These are phyloP conservation scores for Priocnemis perturbator DNA, from an alignment of 2,888 invertebrate genomes.

Conservation along the genomic window DNA sequence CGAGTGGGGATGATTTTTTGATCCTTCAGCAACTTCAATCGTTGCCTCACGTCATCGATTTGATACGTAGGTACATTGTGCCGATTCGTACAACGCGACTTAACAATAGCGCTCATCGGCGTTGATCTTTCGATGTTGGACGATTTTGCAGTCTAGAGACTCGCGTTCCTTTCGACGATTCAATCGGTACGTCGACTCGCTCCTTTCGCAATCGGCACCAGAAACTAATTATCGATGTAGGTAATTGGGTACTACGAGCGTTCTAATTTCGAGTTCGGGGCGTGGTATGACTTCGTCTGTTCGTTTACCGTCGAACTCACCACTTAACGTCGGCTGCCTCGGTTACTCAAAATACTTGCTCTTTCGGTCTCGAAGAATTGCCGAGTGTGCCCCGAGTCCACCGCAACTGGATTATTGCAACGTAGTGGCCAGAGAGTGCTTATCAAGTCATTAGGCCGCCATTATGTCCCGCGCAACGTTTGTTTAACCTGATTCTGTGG, in stretches of 20 bases:
- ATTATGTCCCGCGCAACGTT: constrained; percentile 52
- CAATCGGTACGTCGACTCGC: background rate
- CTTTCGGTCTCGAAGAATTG: constrained; percentile 29
- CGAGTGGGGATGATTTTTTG: too few relatives aligned
- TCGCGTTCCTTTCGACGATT: background rate
- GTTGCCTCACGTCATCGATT: too few relatives aligned
- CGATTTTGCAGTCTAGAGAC: background rate
- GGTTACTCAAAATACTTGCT: constrained; percentile 28
- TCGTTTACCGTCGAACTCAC: constrained; percentile 21
- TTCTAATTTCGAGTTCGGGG: constrained; percentile 42
- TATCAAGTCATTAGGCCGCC: constrained; percentile 62
- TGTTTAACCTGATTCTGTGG: constrained; percentile 52
- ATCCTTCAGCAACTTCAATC: too few relatives aligned
- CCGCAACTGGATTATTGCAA: constrained; percentile 35
- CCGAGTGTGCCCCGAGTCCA: constrained; percentile 4
- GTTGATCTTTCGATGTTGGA: background rate
- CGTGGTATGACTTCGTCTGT: constrained; percentile 34
- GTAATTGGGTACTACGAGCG: constrained; percentile 37
- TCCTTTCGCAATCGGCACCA: constrained; percentile 44
- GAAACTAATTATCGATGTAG: constrained; percentile 47
- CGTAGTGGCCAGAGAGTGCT: constrained; percentile 46
- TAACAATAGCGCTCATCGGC: too few relatives aligned
- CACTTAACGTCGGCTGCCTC: constrained; percentile 30
- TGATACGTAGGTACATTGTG: too few relatives aligned
- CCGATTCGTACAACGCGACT: too few relatives aligned